These are phyloP conservation scores for Salvelinus sp. DNA, from an alignment of 2,113 vertebrate species.

Conservation along the genomic window DNA sequence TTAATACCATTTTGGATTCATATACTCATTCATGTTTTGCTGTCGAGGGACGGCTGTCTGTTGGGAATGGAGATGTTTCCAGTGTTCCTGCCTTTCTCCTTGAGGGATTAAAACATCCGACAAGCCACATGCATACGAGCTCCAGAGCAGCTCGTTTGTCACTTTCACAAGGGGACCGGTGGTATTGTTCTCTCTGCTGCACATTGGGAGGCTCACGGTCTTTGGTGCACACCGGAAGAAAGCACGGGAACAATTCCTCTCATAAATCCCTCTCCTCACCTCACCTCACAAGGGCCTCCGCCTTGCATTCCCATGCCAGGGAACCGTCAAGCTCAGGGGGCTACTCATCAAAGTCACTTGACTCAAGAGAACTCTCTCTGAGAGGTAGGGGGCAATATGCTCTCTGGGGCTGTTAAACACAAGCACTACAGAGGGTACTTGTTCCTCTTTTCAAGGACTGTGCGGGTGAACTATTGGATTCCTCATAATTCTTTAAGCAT, in stretches of 20 bases:
- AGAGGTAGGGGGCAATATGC: conserved; percentile 53
- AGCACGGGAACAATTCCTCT: conserved; percentile 54
- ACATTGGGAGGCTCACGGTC: conserved; percentile 47
- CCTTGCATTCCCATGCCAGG: conserved; percentile 57
- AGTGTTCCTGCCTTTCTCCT: conserved; percentile 15
- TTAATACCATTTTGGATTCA: not conserved
- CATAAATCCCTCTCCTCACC: conserved; percentile 52
- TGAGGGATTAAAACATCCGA: conserved; percentile 41
- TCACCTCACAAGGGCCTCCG: conserved; percentile 49
- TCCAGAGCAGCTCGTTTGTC: conserved; percentile 40
- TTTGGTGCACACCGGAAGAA: conserved; percentile 52
- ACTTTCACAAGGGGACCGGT: conserved; percentile 7
- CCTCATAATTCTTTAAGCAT: conserved; percentile 23
- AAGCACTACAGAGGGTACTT: conserved; percentile 55
- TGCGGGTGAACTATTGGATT: conserved; percentile 50
- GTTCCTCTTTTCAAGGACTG: conserved; percentile 43
- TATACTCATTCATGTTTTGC: not conserved
- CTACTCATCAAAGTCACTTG: conserved; percentile 69
- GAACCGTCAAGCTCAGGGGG: conserved; percentile 49
- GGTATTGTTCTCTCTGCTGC: conserved; percentile 46
- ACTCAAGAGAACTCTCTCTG: conserved; percentile 60
- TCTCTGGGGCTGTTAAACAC: conserved; percentile 62
- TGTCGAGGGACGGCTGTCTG: not conserved
- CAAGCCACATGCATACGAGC: conserved; percentile 20
- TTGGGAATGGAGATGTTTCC: conserved; percentile 17